phyloP scores from a whole-genome alignment of 2,797 vertebrate species.

The Protonibea diacanthus region DNA sequence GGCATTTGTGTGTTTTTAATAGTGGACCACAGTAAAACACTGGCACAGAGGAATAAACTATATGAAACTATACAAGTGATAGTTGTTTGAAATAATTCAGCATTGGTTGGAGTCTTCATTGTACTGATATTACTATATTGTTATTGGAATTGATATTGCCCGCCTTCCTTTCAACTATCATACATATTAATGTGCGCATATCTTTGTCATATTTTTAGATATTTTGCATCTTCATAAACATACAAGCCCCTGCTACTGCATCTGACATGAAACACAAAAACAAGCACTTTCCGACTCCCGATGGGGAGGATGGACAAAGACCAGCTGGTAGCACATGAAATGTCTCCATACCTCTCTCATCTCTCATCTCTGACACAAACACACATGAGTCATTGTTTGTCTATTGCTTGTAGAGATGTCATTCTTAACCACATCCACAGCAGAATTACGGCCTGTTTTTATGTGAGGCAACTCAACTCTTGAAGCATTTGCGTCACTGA shows the following conservation, averaged over 20 bases:
- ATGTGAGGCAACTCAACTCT: conserved; percentile 9
- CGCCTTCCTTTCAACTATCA: too few relatives aligned
- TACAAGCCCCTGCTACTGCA: not conserved
- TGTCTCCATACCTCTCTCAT: not conserved
- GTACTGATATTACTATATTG: not conserved
- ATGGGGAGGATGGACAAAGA: conserved; percentile 11
- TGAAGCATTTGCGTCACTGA: conserved; percentile 42
- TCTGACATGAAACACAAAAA: conserved; percentile 6
- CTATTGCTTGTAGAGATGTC: conserved; percentile 34
- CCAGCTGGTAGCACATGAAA: conserved; percentile 20
- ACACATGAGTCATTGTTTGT: conserved; percentile 51
- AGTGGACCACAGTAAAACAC: not conserved
- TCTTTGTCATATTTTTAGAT: not conserved
- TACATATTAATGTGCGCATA: not conserved
- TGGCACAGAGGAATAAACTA: not conserved
- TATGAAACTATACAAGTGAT: too few relatives aligned
- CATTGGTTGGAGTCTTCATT: not conserved
- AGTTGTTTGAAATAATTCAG: not conserved
- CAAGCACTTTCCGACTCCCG: conserved; percentile 10
- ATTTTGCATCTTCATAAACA: conserved; percentile 6
- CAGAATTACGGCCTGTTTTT: conserved; percentile 31
- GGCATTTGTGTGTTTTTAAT: not conserved
- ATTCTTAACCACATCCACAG: conserved; percentile 14
- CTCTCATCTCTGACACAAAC: conserved; percentile 28
- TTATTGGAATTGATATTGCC: too few relatives aligned